Base-by-base conservation (phyloP, 2,113 vertebrate species). In the Petroica traversi region DNA sequence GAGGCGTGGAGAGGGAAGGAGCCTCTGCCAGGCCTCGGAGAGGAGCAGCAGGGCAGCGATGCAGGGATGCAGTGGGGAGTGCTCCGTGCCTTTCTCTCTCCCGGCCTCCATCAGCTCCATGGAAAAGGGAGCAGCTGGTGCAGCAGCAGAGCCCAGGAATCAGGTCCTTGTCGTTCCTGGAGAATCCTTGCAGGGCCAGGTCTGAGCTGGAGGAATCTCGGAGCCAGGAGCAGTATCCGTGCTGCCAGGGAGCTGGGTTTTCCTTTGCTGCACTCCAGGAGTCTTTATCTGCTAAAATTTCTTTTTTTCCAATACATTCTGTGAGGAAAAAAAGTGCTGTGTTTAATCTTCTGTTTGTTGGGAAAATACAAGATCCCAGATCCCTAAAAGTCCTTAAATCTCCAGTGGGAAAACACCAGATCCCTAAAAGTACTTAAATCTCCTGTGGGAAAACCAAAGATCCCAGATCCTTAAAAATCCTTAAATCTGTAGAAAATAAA, bases 1-100 rank as follows among this genome's bases (percentile, higher is more conserved):
- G 96, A 97, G 96, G 96, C 43, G 7, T 93, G 76, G 75, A 95
- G 75, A 94, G 62, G 67, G 73, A 95, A 96, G 95, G 63, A 91
- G 36, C 76, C 36, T 86, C 64, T 96, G 91, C 57, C 88, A 95
- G 82, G 63, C 59, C 85, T 51, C 2, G 79, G 66, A 78, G 92
- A 58, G 41, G 49, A 89, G 92, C 51, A 71, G 79, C 57, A 3
- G 14, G n/a, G 72, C 19, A 85, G 61, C 54, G 74, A 45, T 25
- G 48, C 8, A 18, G 20, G 41, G 69, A 64, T 87, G 57, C 14
- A 26, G 63, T 2, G 34, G 68, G 43, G 58, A 80, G 15, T 13
- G 64, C 28, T 20, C 57, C 0, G 2, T 23, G n/a, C 5, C 19
- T 12, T 80, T 54, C 33, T 38, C n/a, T 55, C 66, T 69, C 63